Conservation (phyloP, 2,113 vertebrate species). For the Parotia lawesii region DNA sequence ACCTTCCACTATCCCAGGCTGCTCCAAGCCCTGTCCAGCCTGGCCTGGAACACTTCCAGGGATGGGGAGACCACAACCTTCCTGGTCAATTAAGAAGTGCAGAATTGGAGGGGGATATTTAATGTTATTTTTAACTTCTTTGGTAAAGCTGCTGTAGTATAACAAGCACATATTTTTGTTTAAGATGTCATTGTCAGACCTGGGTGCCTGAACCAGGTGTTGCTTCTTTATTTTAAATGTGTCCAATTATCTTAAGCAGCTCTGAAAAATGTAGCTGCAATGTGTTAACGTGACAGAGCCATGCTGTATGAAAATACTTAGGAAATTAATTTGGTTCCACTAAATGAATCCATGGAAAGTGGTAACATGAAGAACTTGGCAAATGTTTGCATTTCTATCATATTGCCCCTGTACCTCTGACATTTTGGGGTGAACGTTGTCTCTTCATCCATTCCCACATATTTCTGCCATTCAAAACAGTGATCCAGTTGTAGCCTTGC, state of each 20-base stretch:
- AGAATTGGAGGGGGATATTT: neutral
- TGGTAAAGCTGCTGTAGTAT: neutral
- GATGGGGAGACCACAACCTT: neutral
- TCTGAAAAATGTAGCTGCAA: neutral
- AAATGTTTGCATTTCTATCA: neutral
- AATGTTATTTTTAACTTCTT: neutral
- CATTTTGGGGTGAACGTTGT: neutral
- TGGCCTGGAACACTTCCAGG: neutral
- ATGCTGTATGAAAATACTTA: neutral
- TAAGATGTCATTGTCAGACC: neutral
- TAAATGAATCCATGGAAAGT: neutral
- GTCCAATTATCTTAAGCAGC: neutral
- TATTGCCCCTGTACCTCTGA: neutral
- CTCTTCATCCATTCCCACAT: neutral
- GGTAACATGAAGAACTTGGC: neutral
- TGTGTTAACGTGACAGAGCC: neutral
- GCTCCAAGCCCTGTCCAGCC: accelerated
- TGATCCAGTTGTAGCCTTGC: neutral
- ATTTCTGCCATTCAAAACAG: neutral
- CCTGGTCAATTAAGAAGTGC: neutral
- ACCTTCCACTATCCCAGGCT: neutral
- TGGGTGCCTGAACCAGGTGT: neutral
- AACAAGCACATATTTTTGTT: neutral
- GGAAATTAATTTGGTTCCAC: neutral
- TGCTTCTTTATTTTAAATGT: neutral